phyloP scores from a whole-genome alignment of 2,888 invertebrate species.

The Sturmia bella region DNA sequence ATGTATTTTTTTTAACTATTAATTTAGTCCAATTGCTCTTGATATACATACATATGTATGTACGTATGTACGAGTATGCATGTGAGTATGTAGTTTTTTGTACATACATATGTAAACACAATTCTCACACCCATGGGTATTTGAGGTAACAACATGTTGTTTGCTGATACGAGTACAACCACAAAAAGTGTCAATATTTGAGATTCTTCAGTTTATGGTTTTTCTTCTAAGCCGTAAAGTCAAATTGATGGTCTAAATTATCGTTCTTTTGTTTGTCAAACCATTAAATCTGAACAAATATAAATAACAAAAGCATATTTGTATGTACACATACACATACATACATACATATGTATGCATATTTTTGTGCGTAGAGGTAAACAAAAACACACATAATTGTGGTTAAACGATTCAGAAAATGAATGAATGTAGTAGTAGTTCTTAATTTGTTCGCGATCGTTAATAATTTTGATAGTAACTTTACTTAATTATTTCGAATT shows the following conservation, averaged over 20 bases:
- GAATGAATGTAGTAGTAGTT: conserved; percentile 7
- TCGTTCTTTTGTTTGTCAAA: conserved; percentile 38
- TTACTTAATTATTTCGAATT: conserved; percentile 24
- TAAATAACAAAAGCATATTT: background rate
- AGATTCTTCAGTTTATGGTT: conserved; percentile 10
- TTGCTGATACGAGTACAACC: conserved; percentile 38
- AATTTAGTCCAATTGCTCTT: too few relatives aligned
- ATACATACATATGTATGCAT: background rate
- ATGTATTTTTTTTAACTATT: too few relatives aligned
- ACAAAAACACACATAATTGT: background rate
- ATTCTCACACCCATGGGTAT: conserved; percentile 1
- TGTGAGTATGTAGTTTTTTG: background rate
- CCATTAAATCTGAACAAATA: conserved; percentile 53
- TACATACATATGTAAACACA: background rate
- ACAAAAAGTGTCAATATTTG: conserved; percentile 45
- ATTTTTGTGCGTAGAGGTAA: background rate
- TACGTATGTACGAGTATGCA: background rate
- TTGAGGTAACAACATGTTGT: conserved; percentile 6
- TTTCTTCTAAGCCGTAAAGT: background rate
- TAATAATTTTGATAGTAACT: conserved; percentile 16
- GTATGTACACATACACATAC: background rate
- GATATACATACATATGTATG: too few relatives aligned
- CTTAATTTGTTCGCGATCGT: conserved; percentile 34
- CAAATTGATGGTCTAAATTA: background rate
- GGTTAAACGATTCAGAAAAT: background rate